Percentiles rank a stretch among this genome's conserved stretches.
Evolutionary conservation across 2,113 vertebrate genomes (phyloP).

Genomic region (Dasyornis broadbenti): DNA sequence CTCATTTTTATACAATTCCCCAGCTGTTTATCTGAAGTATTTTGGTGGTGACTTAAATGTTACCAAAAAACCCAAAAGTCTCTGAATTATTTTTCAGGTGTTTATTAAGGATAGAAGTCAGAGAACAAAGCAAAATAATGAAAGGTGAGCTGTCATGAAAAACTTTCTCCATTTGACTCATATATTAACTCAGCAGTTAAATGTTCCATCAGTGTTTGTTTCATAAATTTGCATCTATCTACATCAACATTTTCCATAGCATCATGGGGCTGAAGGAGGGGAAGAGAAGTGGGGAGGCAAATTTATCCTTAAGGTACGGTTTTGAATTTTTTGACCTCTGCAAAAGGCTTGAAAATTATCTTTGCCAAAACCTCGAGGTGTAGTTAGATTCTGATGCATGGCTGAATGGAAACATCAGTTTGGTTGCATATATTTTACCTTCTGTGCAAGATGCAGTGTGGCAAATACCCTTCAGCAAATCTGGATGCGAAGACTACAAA

Average conservation of each 20-base stretch:
- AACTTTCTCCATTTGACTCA: not conserved
- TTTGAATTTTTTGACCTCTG: not conserved
- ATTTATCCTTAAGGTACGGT: not conserved
- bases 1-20: not conserved
- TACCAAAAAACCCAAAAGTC: not conserved
- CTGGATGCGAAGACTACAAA: not conserved
- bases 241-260: not conserved
- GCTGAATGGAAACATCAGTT: not conserved
- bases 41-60: not conserved
- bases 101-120: not conserved
- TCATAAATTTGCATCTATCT: not conserved
- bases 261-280: accelerated
- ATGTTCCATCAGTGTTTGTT: not conserved
- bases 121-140: not conserved
- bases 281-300: not conserved
- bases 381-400: not conserved
- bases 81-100: not conserved
- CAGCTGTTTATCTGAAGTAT: not conserved
- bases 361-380: not conserved
- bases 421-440: not conserved
- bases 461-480: not conserved
- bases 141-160: not conserved
- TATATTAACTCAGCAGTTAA: not conserved
- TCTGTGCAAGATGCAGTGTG: accelerated
- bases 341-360: not conserved